These are phyloP conservation scores for Dicrurus megarhynchus DNA, from an alignment of 2,113 vertebrate genomes.

Conservation along the genomic window DNA sequence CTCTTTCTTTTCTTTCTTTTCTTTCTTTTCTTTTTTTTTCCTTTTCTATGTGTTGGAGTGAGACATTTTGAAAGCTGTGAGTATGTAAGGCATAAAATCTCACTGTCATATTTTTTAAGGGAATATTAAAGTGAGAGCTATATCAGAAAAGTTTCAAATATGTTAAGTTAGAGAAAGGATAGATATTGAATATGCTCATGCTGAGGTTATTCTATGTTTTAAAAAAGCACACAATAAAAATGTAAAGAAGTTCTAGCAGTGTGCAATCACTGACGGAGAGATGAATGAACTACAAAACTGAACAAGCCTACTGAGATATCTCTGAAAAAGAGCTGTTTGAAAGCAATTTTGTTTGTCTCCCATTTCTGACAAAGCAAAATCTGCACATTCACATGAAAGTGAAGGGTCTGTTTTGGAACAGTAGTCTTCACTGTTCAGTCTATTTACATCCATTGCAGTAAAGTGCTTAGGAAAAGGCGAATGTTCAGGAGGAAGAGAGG, in stretches of 20 bases:
- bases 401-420: neutral
- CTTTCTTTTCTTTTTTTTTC: too few species aligned
- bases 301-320: neutral
- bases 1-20: accelerated
- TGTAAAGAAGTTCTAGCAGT: neutral
- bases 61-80: neutral
- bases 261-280: neutral
- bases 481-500: neutral
- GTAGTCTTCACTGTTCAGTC: neutral
- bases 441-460: neutral
- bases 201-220: neutral
- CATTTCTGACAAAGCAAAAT: neutral
- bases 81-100: neutral
- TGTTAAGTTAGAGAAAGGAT: neutral
- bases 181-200: neutral
- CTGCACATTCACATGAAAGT: neutral
- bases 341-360: neutral
- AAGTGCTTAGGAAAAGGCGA: neutral
- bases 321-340: neutral
- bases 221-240: neutral
- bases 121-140: neutral
- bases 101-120: neutral
- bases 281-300: neutral
- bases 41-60: neutral
- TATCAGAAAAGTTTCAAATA: neutral